Evolutionary conservation across 2,797 vertebrate species (phyloP), one percentile per base, ranked within the genome.

Genomic region (Muraenolepis orangiensis): DNA sequence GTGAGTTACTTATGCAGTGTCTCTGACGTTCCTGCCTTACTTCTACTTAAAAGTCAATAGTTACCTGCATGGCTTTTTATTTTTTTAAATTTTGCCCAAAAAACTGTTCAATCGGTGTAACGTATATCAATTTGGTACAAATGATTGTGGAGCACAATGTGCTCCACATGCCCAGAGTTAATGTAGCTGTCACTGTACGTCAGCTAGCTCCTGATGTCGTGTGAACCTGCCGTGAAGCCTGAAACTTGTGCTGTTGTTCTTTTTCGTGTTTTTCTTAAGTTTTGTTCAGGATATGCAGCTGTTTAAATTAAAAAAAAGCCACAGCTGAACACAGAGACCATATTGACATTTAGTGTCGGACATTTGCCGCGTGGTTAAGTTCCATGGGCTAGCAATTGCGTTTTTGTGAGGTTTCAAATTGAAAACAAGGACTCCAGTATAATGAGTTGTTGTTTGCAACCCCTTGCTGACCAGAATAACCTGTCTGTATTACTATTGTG

Each of bases 271-370:
- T 64, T 64, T 64, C 14, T 16, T 2, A 1, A 1, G 13, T 46
- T 46, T 46, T 64, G n/a, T 64, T 64, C 57, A 64, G 57, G 57
- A 64, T 64, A 64, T 26, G 8, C 57, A 64, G 57, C 57, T 64
- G 57, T 26, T 64, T 64, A n/a, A n/a, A n/a, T n/a, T n/a, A n/a
- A 57, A 23, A n/a, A 57, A 57, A 40, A 64, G 8, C n/a, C 57
- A 64, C 57, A 64, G 57, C 57, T 64, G 57, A 64, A 64, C 36
- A 38, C n/a, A 23, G 57, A 64, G 51, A 57, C 51, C 13, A 57
- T 26, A 64, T 23, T 26, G 57, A 64, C 57, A 26, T 64, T 11
- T 12, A 26, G 57, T 11, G 23, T 64, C 3, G 57, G 23, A 26
- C n/a, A 11, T 64, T 64, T 64, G 23, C n/a, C 57, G 10, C 3